Conservation (phyloP, 2,797 vertebrate genomes). For the Catamblyrhynchus diadema region DNA sequence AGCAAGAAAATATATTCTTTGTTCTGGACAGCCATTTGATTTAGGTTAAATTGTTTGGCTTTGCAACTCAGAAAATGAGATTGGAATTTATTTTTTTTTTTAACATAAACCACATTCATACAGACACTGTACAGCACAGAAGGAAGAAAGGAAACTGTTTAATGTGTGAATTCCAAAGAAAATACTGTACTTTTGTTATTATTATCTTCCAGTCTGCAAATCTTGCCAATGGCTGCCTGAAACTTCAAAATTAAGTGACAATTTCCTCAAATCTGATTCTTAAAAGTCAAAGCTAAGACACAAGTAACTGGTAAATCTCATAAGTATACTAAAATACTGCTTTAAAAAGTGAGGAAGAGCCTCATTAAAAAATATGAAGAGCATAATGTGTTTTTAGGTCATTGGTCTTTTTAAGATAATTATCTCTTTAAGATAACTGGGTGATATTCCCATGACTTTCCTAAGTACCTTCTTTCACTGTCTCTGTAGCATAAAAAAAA, state of each 20-base stretch:
- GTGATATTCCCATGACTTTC: neutral
- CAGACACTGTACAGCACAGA: neutral
- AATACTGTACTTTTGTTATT: conserved; percentile 40
- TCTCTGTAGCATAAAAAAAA: neutral
- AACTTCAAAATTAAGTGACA: conserved; percentile 41
- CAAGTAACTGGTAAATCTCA: neutral
- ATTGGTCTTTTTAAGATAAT: neutral
- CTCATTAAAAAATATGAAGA: neutral
- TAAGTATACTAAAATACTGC: neutral
- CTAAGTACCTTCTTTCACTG: neutral
- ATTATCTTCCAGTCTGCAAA: conserved; percentile 32
- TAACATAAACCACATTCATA: conserved; percentile 38
- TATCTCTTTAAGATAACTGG: neutral
- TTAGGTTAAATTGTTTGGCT: conserved; percentile 53
- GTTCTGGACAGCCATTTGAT: conserved; percentile 30
- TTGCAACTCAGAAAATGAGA: conserved; percentile 28
- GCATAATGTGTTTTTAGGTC: neutral
- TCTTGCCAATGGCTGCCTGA: conserved; percentile 27
- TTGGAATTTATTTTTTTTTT: neutral
- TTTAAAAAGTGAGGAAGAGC: neutral
- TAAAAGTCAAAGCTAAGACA: neutral
- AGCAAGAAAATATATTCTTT: conserved; percentile 1
- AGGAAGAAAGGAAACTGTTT: conserved; percentile 40
- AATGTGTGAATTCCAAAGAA: conserved; percentile 51
- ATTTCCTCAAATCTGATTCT: conserved; percentile 35